These are phyloP conservation scores for Calameuta filiformis DNA, from an alignment of 2,888 invertebrate genomes.

Conservation along the genomic window DNA sequence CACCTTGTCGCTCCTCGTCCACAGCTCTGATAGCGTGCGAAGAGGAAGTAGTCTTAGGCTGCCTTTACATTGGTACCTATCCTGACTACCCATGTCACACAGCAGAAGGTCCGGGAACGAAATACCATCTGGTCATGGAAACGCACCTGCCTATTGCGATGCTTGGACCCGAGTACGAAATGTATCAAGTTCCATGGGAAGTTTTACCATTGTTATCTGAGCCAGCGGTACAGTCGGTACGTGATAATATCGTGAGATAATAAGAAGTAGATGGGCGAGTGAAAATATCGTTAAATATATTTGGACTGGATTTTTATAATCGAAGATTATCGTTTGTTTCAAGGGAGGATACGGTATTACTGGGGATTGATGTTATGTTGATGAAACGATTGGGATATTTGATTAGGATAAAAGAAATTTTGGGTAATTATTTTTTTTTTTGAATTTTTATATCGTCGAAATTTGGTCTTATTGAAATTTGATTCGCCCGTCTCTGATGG, in stretches of 20 bases:
- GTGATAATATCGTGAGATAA: neutral
- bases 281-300: neutral
- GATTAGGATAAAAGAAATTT: too few relatives aligned
- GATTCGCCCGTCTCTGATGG: rapidly evolving
- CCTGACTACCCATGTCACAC: neutral
- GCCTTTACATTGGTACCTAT: neutral
- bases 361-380: too few relatives aligned
- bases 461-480: too few relatives aligned
- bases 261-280: neutral
- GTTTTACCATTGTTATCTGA: neutral
- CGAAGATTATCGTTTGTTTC: too few relatives aligned
- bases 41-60: neutral
- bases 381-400: too few relatives aligned
- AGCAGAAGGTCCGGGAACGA: neutral
- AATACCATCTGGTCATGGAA: neutral
- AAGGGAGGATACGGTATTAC: too few relatives aligned
- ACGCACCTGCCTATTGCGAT: neutral
- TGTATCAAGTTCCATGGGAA: neutral
- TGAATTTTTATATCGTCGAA: too few relatives aligned
- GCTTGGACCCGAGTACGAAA: neutral
- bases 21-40: neutral
- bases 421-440: too few relatives aligned
- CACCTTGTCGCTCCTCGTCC: neutral
- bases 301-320: too few relatives aligned
- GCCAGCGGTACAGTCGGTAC: neutral